Percentiles rank a stretch among this genome's conserved stretches.
Evolutionary conservation across 1,140 invertebrate genomes (phyloP).

Genomic region (Gonioctena quinquepunctata): DNA sequence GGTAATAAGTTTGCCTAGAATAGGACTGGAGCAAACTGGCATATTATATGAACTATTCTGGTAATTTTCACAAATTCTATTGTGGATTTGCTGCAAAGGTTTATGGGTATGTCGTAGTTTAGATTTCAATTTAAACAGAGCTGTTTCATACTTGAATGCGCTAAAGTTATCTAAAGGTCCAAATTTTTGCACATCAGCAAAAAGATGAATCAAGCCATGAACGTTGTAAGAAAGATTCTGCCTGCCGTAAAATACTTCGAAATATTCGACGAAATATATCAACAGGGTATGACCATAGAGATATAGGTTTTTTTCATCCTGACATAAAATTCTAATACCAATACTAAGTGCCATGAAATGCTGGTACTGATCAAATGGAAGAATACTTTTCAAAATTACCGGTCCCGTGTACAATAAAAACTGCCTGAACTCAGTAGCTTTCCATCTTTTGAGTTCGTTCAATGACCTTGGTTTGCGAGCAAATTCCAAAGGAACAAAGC

Average conservation of each 20-base stretch:
- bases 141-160: slow-evolving; percentile 27
- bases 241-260: slow-evolving; percentile 12
- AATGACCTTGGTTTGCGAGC: slow-evolving; percentile 40
- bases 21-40: not conserved
- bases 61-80: slow-evolving; percentile 4
- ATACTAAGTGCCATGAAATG: slow-evolving; percentile 22
- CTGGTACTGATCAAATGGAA: slow-evolving; percentile 4
- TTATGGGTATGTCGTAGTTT: not conserved
- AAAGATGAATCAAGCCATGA: slow-evolving; percentile 20
- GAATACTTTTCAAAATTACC: slow-evolving; percentile 34
- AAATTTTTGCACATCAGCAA: slow-evolving; percentile 19
- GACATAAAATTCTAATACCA: slow-evolving; percentile 12
- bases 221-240: slow-evolving; percentile 20
- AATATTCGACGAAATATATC: slow-evolving; percentile 21
- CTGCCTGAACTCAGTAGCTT: slow-evolving; percentile 48
- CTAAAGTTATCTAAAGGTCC: slow-evolving; percentile 23
- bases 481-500: slow-evolving; percentile 41
- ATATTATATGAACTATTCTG: not conserved
- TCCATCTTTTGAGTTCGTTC: slow-evolving; percentile 41
- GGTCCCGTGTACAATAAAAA: slow-evolving; percentile 47
- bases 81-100: slow-evolving; percentile 21
- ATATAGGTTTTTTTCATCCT: slow-evolving; percentile 7
- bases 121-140: slow-evolving; percentile 6
- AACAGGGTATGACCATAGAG: slow-evolving; percentile 10
- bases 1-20: not conserved